These are phyloP conservation scores for Montipora foliosa DNA, from an alignment of 64 coral and sea anemone genomes.

Conservation along the genomic window DNA sequence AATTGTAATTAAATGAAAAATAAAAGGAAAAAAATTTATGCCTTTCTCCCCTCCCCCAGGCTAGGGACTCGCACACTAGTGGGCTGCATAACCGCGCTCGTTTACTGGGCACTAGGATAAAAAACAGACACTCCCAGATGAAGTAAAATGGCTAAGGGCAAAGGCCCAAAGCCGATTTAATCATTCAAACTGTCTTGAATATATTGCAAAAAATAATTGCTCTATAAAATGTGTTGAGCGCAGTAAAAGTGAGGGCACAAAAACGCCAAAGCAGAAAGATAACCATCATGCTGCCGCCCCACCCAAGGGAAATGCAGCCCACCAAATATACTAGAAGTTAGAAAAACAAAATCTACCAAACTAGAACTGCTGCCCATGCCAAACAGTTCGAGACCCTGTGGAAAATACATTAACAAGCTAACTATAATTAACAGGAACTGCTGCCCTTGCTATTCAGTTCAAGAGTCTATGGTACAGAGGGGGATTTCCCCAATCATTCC, in stretches of 20 bases:
- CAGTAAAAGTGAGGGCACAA: background rate
- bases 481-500: too few relatives aligned
- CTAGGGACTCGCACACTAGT: background rate
- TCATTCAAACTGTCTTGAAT: background rate
- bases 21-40: background rate
- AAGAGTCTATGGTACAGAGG: too few relatives aligned
- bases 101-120: slow-evolving; percentile 7
- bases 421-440: too few relatives aligned
- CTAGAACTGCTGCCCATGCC: slow-evolving; percentile 21
- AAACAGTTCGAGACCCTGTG: background rate
- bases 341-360: background rate
- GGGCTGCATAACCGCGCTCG: background rate
- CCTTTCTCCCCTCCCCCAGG: background rate
- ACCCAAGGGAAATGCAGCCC: slow-evolving; percentile 12
- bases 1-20: too few relatives aligned
- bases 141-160: background rate
- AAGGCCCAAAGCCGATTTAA: background rate
- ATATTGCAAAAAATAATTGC: background rate
- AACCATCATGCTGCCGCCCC: background rate
- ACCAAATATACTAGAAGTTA: background rate
- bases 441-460: too few relatives aligned
- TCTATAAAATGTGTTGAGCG: too few relatives aligned
- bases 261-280: background rate
- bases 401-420: background rate
- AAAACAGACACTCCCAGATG: slow-evolving; percentile 4